Evolutionary conservation across 2,888 invertebrate species (phyloP).

Genomic region (Lordiphosa andalusiaca): DNA sequence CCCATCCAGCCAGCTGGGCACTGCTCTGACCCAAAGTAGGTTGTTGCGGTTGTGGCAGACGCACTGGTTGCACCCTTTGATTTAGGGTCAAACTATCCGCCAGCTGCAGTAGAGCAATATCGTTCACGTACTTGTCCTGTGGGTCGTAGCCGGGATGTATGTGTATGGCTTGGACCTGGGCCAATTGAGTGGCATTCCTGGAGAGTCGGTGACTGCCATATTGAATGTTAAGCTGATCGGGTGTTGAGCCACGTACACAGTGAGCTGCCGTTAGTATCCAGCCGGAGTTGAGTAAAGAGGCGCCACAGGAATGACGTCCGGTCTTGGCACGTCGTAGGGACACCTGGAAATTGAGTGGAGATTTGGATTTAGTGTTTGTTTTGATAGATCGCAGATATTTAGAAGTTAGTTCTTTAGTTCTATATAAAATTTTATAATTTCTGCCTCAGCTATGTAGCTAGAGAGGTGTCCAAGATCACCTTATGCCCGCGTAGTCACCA

Average conservation of each 20-base stretch:
- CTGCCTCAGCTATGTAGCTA: too few species aligned
- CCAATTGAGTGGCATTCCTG: conserved; percentile 59
- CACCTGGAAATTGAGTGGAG: too few species aligned
- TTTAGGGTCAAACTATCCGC: conserved; percentile 41
- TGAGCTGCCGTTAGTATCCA: conserved; percentile 79
- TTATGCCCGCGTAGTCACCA: too few species aligned
- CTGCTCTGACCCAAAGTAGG: conserved; percentile 44
- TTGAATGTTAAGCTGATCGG: conserved; percentile 67
- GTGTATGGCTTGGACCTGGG: conserved; percentile 56
- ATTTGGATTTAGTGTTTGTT: too few species aligned
- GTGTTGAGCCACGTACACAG: conserved; percentile 61
- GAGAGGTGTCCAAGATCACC: too few species aligned
- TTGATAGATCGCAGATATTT: too few species aligned
- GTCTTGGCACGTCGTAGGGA: conserved; percentile 64
- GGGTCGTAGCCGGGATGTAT: conserved; percentile 72
- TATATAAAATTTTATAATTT: too few species aligned
- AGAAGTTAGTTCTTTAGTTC: too few species aligned
- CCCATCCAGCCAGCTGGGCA: conserved; percentile 79
- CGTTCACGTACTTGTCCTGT: conserved; percentile 60
- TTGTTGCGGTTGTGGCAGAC: conserved; percentile 60
- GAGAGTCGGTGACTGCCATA: conserved; percentile 69
- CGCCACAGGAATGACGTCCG: conserved; percentile 76
- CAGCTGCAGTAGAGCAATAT: conserved; percentile 75
- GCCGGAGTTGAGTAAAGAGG: conserved; percentile 67
- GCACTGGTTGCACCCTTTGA: conserved; percentile 61